Evolutionary conservation across 2,797 vertebrate genomes (phyloP).

Genomic region (Esox lucius): DNA sequence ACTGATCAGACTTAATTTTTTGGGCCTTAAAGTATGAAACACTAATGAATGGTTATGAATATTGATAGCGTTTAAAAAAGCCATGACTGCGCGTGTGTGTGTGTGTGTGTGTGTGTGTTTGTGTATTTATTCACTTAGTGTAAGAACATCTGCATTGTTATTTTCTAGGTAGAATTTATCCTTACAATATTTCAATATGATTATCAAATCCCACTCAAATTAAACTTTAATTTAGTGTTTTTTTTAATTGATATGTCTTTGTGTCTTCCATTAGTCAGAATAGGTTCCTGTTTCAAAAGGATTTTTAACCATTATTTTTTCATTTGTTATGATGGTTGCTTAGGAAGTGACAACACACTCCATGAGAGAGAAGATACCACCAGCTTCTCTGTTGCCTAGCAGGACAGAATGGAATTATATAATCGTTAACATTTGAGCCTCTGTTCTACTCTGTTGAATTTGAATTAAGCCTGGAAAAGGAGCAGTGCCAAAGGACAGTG

Average conservation of each 20-base stretch:
- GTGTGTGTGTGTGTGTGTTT: too few species aligned
- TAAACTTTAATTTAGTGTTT: constrained; percentile 47
- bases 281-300: constrained; percentile 5
- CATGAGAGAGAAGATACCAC: constrained; percentile 9
- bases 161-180: constrained; percentile 47
- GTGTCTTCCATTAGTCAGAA: neutral
- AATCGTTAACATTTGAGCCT: constrained; percentile 51
- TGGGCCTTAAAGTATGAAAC: neutral
- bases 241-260: constrained; percentile 45
- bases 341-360: constrained; percentile 30
- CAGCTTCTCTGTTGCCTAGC: constrained; percentile 51
- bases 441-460: constrained; percentile 46
- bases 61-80: neutral
- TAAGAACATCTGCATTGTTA: constrained; percentile 35
- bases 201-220: constrained; percentile 55
- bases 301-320: constrained; percentile 4
- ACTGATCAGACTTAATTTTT: neutral
- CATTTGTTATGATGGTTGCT: constrained; percentile 48
- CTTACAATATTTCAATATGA: constrained; percentile 36
- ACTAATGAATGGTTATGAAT: neutral
- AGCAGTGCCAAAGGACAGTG: constrained; percentile 17
- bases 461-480: constrained; percentile 36
- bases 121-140: constrained; percentile 10
- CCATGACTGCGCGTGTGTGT: neutral
- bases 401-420: constrained; percentile 52